Evolutionary conservation across 2,113 vertebrate species (phyloP), one percentile per base, ranked within the genome.

Genomic region (Alethe castanea): DNA sequence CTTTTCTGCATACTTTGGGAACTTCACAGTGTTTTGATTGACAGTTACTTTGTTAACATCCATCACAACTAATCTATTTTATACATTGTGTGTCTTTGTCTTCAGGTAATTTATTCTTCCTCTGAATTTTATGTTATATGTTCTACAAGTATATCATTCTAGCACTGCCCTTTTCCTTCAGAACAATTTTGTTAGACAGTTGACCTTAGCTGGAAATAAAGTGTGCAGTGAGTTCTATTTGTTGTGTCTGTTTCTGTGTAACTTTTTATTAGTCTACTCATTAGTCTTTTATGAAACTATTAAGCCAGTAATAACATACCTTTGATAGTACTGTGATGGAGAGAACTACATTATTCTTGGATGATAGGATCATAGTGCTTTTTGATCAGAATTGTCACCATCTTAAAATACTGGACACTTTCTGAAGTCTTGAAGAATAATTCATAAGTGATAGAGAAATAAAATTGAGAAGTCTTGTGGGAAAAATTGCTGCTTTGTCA

Each of bases 151-250:
- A 1, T 57, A 45, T 60, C 33, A 70, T 35, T 28, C 45, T 57
- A 52, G 35, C 38, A 50, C 12, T 90, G n/a, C 31, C 44, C 52
- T 91, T 82, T 91, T 87, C 36, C 52, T 73, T 88, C 31, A 19
- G 42, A 82, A 59, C 5, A 61, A 12, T 52, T 81, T 69, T 53
- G n/a, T 88, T 2, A 3, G 50, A 50, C 31, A 31, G 15, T 72
- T 94, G 86, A 86, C 71, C 71, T 82, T 80, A 86, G 26, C 31
- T 84, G 25, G 36, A 95, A 96, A 65, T 77, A 29, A 91, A 81
- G 11, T 17, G 11, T 25, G 38, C 42, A 66, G 11, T 47, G 38
- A 70, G 57, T 82, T 92, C 38, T 88, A 12, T 72, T 96, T 88
- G 36, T 69, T 92, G 36, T 86, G 40, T 57, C n/a, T 72, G 10